These are phyloP conservation scores for Heterocephalus glaber DNA, from an alignment of 2,113 vertebrate species.

Conservation along the genomic window DNA sequence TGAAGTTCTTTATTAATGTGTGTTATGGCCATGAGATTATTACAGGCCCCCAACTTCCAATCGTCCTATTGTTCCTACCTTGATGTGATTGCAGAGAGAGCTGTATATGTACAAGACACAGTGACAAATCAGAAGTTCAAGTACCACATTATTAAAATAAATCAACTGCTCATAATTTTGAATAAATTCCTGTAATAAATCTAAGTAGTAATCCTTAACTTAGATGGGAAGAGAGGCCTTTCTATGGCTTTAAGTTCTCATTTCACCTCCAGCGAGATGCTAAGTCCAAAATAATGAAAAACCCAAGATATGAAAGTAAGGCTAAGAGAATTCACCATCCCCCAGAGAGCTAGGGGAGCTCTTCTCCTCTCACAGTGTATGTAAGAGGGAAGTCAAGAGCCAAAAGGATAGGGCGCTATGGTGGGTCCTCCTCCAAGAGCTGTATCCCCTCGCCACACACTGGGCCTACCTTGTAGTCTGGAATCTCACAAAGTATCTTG, in stretches of 20 bases:
- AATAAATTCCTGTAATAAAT: background rate
- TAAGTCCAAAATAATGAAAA: background rate
- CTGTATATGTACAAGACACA: background rate
- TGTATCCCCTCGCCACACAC: background rate
- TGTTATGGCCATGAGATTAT: background rate
- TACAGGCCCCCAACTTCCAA: rapidly evolving
- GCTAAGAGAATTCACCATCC: background rate
- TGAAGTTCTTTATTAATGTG: background rate
- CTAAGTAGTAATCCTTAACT: background rate
- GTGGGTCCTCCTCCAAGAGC: too few relatives aligned
- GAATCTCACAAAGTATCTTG: background rate
- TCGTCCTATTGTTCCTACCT: background rate
- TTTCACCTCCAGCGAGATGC: background rate
- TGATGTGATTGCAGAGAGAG: background rate
- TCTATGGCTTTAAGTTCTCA: background rate
- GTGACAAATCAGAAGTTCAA: background rate
- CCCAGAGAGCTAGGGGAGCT: background rate
- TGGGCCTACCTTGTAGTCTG: background rate
- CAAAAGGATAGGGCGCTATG: background rate
- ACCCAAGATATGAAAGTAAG: background rate
- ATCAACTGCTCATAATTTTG: background rate
- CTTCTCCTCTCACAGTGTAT: background rate
- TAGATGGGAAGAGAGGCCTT: rapidly evolving
- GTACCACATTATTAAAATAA: background rate
- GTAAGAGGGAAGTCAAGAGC: background rate